Evolutionary conservation across 1,140 invertebrate species (phyloP).

Genomic region (Limonius californicus): DNA sequence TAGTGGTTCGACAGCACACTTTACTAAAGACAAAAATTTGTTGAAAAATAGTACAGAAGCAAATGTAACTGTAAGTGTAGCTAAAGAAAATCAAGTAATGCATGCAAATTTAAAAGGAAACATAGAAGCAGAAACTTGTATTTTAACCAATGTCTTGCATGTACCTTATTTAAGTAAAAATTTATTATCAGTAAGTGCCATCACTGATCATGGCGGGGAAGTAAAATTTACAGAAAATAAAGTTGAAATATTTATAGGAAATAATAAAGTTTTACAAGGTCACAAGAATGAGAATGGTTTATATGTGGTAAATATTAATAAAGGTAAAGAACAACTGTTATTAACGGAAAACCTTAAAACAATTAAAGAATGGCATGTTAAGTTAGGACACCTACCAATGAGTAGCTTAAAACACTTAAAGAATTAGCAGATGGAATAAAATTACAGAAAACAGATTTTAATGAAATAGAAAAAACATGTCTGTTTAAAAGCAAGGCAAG

Average conservation of each 20-base stretch:
- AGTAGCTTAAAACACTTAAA: neutral
- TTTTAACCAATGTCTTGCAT: conserved; percentile 16
- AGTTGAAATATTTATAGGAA: conserved; percentile 12
- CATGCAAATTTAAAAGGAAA: conserved; percentile 7
- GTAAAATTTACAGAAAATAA: neutral
- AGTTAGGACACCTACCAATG: neutral
- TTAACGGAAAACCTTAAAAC: neutral
- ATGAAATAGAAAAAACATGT: conserved; percentile 26
- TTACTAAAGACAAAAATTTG: neutral
- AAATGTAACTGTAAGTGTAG: neutral
- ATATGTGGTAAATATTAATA: neutral
- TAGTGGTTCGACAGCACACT: conserved; percentile 5
- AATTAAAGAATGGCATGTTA: neutral
- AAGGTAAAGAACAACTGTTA: neutral
- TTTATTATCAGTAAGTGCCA: conserved; percentile 7
- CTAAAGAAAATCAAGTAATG: neutral
- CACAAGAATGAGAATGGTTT: neutral
- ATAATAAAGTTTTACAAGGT: neutral
- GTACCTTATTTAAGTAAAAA: conserved; percentile 11
- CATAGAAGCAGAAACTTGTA: conserved; percentile 1
- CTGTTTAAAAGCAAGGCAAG: conserved; percentile 27
- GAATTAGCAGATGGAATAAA: neutral
- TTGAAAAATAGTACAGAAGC: neutral
- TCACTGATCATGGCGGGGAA: conserved; percentile 6
- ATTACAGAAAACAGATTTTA: conserved; percentile 3